Evolutionary conservation across 2,113 vertebrate genomes (phyloP), one percentile per base, ranked within the genome.

Genomic region (Tachuris rubrigastra): DNA sequence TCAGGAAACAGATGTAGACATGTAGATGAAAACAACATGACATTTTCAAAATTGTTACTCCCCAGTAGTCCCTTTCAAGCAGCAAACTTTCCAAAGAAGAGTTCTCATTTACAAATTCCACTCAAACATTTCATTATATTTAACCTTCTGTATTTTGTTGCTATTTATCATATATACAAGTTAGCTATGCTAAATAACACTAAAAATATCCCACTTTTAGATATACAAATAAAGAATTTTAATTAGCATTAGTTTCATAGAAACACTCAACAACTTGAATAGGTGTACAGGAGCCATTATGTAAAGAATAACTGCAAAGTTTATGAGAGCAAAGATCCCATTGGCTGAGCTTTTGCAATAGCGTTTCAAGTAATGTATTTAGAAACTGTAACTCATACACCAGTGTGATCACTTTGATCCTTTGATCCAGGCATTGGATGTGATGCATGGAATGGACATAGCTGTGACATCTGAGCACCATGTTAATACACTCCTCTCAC

Each of bases 21-120:
- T 90, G 47, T 35, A 33, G 79, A 55, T 55, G 17, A 98, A 90
- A 86, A 80, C 37, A 92, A 89, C n/a, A 88, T 77, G 42, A 94
- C 77, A 6, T 15, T 77, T 95, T 92, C 33, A 56, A 88, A 92
- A 77, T 39, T 55, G 5, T 55, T 90, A 41, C 10, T 68, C 35
- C 20, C 24, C 56, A 24, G 15, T 56, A 17, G 8, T 52, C 50
- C 52, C 53, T 56, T 72, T 49, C 25, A 33, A 69, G 53, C 5
- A 20, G 30, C 53, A 90, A 42, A 69, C 21, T 59, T 83, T 44
- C 62, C 72, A 47, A 75, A 72, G 74, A 74, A 62, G 24, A 52
- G 27, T 69, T 69, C 49, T 76, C 13, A 44, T 52, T 56, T 56
- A 79, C 14, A 49, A 83, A 47, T 69, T 68, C 46, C 19, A 10